phyloP scores from a whole-genome alignment of 1,140 invertebrate genomes.

The Uloborus diversus region DNA sequence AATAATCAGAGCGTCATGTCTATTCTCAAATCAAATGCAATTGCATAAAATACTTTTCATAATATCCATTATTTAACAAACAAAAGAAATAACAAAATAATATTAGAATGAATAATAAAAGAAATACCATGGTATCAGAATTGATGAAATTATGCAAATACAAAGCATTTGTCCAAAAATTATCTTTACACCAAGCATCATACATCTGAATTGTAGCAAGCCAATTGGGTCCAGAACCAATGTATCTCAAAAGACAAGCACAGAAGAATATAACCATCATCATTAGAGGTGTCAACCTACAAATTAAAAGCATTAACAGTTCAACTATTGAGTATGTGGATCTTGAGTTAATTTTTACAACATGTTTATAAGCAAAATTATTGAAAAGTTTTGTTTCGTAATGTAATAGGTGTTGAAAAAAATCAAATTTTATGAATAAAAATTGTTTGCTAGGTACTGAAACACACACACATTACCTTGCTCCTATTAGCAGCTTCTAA shows the following conservation, averaged over 20 bases:
- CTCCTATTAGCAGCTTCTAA: too few relatives aligned
- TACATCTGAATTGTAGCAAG: constrained; percentile 58
- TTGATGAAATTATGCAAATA: constrained; percentile 62
- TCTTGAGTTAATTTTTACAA: too few relatives aligned
- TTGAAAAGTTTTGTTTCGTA: too few relatives aligned
- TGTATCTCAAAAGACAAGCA: constrained; percentile 57
- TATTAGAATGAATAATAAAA: too few relatives aligned
- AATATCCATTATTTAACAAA: too few relatives aligned
- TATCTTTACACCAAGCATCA: constrained; percentile 60
- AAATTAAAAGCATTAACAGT: not conserved
- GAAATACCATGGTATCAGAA: constrained; percentile 59
- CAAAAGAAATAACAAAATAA: too few relatives aligned
- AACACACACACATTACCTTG: too few relatives aligned
- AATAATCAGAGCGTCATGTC: not conserved
- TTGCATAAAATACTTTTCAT: not conserved
- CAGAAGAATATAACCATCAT: constrained; percentile 59
- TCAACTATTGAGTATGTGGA: too few relatives aligned
- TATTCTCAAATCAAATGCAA: not conserved
- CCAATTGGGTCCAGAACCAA: constrained; percentile 60
- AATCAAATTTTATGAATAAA: too few relatives aligned
- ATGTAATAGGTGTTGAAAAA: too few relatives aligned
- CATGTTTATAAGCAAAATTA: too few relatives aligned
- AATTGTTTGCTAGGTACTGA: too few relatives aligned
- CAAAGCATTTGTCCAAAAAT: constrained; percentile 62
- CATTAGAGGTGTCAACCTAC: constrained; percentile 60